Conservation (phyloP, 1,140 invertebrate species). For the Stenopsyche tienmushanensis region DNA sequence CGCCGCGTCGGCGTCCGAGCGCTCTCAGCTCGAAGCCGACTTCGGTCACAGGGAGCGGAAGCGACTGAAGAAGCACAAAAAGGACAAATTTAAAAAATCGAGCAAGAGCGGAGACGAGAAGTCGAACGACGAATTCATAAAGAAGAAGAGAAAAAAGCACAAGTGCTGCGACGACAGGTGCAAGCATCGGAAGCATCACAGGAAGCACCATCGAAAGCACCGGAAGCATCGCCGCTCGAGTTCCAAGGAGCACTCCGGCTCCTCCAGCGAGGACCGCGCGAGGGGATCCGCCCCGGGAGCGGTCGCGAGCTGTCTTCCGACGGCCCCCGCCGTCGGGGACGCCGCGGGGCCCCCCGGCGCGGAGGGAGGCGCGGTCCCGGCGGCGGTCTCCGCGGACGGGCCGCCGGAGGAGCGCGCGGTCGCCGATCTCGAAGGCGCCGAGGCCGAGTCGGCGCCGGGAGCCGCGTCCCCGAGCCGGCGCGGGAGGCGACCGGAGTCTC, state of each 20-base stretch:
- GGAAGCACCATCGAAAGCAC: constrained; percentile 73
- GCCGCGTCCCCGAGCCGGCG: no score
- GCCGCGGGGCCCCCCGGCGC: no score
- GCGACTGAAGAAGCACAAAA: constrained; percentile 68
- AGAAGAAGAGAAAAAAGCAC: constrained; percentile 70
- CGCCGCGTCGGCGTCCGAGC: constrained; percentile 38
- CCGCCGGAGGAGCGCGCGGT: no score
- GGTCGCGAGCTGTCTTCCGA: no score
- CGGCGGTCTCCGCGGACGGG: no score
- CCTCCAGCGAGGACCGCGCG: constrained; percentile 70
- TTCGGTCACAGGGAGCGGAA: constrained; percentile 64
- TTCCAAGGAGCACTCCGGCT: constrained; percentile 79
- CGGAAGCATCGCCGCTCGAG: constrained; percentile 76
- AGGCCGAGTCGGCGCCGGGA: no score
- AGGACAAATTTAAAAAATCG: constrained; percentile 64
- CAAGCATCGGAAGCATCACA: constrained; percentile 70
- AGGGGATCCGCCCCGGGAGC: no score
- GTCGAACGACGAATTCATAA: constrained; percentile 53
- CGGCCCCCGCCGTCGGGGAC: no score
- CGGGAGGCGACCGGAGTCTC: no score
- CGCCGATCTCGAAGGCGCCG: no score
- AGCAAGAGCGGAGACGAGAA: constrained; percentile 49
- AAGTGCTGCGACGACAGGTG: constrained; percentile 70
- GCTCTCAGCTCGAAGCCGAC: constrained; percentile 41
- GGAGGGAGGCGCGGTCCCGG: no score